Evolutionary conservation across 2,113 vertebrate genomes (phyloP), one percentile per base, ranked within the genome.

Genomic region (Barbus barbus): DNA sequence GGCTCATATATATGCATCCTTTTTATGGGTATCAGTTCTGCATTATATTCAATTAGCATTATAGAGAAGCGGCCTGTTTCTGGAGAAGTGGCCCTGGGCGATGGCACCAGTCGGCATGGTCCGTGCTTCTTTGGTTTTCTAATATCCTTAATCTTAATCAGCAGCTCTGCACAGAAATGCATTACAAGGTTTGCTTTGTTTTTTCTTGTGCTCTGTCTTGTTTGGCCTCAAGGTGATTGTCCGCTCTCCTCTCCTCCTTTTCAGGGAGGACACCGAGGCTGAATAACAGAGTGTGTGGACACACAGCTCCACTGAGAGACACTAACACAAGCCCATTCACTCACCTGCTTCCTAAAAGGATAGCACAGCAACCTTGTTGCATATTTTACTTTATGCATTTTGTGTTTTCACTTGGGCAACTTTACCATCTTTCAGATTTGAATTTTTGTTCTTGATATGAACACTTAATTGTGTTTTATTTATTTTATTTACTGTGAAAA

Each of bases 11-110:
- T 77, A 33, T 9, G 8, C 11, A 1, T 77, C 5, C 5, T 14
- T 77, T n/a, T 67, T 7, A 36, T 24, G 20, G 18, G 75, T 58
- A 60, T 78, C 75, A 60, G 53, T 78, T 78, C 75, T 60, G 51
- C 75, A 38, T 77, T 38, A 60, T 31, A 38, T 78, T 6, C 53
- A 12, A 38, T 60, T 60, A 58, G 11, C 0, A 6, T 24, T 58
- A 60, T 24, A 36, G 31, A 58, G 44, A 76, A 53, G 33, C 6
- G 4, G 51, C 13, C 11, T 38, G 31, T 58, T 77, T 77, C 11
- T 58, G 13, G 9, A 36, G 75, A 56, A 78, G 51, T 58, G 26
- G 31, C 20, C 48, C 3, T 8, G 6, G 53, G 28, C 28, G 33
- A 5, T 51, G 51, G 18, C 22, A 51, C 36, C 78, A 76, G 31